Base-by-base conservation (phyloP, 2,113 vertebrate genomes). In the Triplophysa dalaica region DNA sequence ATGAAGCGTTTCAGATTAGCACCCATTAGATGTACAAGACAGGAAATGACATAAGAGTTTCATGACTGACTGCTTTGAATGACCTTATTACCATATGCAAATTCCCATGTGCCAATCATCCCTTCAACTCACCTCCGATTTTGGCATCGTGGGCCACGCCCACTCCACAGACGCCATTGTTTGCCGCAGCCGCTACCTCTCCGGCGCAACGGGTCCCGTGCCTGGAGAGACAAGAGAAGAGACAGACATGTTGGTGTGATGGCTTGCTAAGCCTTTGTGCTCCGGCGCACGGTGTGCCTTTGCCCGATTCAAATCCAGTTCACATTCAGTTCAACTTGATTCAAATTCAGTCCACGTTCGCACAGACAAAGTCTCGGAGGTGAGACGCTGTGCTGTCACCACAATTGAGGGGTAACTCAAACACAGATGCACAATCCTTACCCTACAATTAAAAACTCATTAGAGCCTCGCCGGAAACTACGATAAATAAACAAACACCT, bases 141-240 rank as follows among this genome's bases (percentile, higher is more conserved):
- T 90, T 94, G 84, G 97, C 95, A 0, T 98, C 96, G 87, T 94
- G 98, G 0, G 98, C 98, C 83, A 99, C 95, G 0, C 98, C 97
- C 0, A 97, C 96, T 0, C 97, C 98, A 1, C 98, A 99, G 84
- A 99, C 93, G 0, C 95, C 95, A 0, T 99, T 99, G 92, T 96
- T 95, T 26, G 96, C 96, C 78, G 94, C 93, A 0, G 95, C 97
- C 0, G 97, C 96, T 19, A 99, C 97, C 70, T 98, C 97, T 0
- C 98, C 98, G 0, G 98, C 98, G 66, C 98, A 99, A 33, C 97
- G 95, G 0, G 98, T 99, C 38, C 97, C 97, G 0, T 99, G 97
- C 79, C 97, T 99, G 85, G 11, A 78, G 60, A 4, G 63, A 45
- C 0, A 70, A 81, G 82, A 73, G 45, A 1, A 22, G 29, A 67